A percentile compares a stretch with the other conserved stretches of the same genome.
These are phyloP conservation scores for Pantherophis alleghaniensis DNA, from an alignment of 2,797 vertebrate species.

Conservation along the genomic window DNA sequence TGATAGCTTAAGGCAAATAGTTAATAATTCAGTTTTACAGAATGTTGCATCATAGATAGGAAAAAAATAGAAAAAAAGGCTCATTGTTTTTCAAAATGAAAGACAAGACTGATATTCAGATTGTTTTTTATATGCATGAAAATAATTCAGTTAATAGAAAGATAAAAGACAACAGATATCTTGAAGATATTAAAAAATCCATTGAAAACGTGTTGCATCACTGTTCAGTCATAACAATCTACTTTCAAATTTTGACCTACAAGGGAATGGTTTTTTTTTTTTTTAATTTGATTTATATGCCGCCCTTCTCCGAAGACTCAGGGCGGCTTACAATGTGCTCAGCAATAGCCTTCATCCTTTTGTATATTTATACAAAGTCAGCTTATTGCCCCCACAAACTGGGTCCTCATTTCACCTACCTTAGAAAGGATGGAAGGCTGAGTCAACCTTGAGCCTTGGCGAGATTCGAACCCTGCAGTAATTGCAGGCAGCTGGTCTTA, in stretches of 20 bases:
- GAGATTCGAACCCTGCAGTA: too few species aligned
- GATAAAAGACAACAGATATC: neutral
- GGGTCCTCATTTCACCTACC: too few species aligned
- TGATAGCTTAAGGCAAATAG: slow-evolving; percentile 9
- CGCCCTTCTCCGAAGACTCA: too few species aligned
- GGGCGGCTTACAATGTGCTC: too few species aligned
- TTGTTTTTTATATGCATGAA: accelerated
- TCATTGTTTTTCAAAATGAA: neutral
- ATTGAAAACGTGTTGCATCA: neutral
- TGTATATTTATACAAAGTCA: too few species aligned
- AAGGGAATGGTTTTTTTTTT: neutral
- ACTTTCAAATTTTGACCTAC: neutral
- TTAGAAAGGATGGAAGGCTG: too few species aligned
- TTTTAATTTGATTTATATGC: too few species aligned
- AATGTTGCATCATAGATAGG: slow-evolving; percentile 48
- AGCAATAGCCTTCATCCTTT: too few species aligned
- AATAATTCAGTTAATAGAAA: neutral
- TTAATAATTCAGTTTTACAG: slow-evolving; percentile 11
- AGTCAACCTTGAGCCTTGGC: too few species aligned
- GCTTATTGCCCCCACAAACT: too few species aligned
- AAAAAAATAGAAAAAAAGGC: neutral
- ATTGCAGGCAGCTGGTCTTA: too few species aligned
- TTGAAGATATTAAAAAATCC: neutral
- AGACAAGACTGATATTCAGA: neutral
- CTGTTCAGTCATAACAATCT: neutral